These are phyloP conservation scores for Eclectus roratus DNA, from an alignment of 2,113 vertebrate genomes.

Conservation along the genomic window DNA sequence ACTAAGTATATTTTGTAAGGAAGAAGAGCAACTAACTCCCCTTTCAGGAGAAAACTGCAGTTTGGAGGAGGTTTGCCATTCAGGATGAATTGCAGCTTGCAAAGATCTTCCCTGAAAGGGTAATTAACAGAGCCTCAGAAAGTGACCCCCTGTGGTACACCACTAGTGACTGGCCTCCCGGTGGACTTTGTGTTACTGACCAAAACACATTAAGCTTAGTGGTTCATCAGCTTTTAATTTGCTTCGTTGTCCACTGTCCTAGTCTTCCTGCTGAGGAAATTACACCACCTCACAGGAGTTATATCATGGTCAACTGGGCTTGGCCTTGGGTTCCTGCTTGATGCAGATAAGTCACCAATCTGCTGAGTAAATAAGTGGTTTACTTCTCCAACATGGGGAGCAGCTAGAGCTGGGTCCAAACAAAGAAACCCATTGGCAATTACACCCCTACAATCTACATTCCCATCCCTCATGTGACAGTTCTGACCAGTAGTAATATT, in stretches of 20 bases:
- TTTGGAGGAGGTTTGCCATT: background rate
- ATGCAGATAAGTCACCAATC: background rate
- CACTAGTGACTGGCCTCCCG: background rate
- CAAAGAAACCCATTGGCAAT: background rate
- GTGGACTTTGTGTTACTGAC: background rate
- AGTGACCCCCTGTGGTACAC: rapidly evolving
- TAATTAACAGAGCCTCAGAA: background rate
- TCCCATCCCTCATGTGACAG: rapidly evolving
- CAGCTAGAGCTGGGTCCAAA: background rate
- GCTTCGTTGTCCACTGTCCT: background rate
- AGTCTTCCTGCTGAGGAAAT: background rate
- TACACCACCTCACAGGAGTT: background rate
- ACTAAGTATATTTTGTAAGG: background rate
- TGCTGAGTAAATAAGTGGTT: background rate
- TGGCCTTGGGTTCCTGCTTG: background rate
- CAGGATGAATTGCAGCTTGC: background rate
- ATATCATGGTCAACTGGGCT: background rate
- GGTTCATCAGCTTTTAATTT: background rate
- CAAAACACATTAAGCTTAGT: background rate
- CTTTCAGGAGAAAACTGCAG: background rate
- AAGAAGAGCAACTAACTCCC: background rate
- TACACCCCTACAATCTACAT: background rate
- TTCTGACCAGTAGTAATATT: background rate
- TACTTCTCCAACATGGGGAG: background rate
- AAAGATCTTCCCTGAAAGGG: background rate